Evolutionary conservation across 1,140 invertebrate genomes (phyloP).

Genomic region (Andrena cerasifolii): DNA sequence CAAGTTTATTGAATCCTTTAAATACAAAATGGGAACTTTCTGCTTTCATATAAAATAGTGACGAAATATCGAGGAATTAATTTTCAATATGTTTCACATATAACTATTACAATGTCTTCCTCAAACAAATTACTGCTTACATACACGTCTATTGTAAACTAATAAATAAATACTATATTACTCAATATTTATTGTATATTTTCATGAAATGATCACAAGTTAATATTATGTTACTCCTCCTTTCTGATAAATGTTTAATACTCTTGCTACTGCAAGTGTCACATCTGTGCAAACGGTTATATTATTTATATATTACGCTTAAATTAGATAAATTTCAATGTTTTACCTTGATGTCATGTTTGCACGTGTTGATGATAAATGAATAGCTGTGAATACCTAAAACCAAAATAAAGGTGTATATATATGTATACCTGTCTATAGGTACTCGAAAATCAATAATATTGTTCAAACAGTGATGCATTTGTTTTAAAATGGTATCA

Average conservation of each 20-base stretch:
- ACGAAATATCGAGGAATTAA: too few species aligned
- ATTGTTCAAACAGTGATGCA: not conserved
- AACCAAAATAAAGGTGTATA: constrained; percentile 46
- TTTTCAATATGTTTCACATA: too few species aligned
- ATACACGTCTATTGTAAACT: too few species aligned
- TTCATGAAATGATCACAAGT: not conserved
- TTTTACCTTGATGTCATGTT: constrained; percentile 77
- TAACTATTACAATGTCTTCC: too few species aligned
- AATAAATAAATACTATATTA: too few species aligned
- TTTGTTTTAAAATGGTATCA: not conserved
- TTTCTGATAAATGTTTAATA: not conserved
- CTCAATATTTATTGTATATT: too few species aligned
- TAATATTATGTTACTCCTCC: not conserved
- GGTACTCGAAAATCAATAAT: not conserved
- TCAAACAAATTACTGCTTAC: too few species aligned
- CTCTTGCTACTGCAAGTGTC: not conserved
- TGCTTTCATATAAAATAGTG: too few species aligned
- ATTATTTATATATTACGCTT: not conserved
- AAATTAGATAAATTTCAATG: constrained; percentile 15
- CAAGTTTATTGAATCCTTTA: too few species aligned
- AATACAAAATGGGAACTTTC: too few species aligned
- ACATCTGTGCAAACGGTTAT: not conserved
- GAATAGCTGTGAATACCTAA: constrained; percentile 41
- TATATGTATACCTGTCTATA: not conserved
- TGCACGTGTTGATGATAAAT: constrained; percentile 21